phyloP scores from a whole-genome alignment of 2,113 vertebrate genomes.

The Porphyrio hochstetteri region DNA sequence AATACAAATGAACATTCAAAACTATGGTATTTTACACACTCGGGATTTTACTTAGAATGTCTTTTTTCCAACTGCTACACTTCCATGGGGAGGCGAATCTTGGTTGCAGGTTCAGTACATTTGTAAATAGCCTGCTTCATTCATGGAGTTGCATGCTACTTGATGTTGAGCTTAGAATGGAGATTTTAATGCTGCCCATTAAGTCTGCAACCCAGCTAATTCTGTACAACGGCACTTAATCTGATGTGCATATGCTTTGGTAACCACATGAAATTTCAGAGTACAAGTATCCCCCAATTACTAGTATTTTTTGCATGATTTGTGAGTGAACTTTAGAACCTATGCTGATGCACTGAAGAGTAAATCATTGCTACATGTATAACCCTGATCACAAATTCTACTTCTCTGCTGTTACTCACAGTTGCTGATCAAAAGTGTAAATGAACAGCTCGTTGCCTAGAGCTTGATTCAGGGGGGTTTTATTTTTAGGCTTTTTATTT shows the following conservation, averaged over 20 bases:
- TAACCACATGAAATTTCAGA: neutral
- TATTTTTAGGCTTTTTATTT: neutral
- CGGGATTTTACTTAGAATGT: neutral
- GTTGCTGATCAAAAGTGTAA: neutral
- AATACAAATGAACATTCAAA: neutral
- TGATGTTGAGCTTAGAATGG: neutral
- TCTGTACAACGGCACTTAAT: conserved; percentile 5
- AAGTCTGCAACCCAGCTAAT: neutral
- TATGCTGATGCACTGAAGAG: neutral
- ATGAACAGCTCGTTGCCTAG: neutral
- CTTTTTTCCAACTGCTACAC: neutral
- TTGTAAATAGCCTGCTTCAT: neutral
- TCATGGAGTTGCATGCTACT: neutral
- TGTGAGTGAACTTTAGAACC: neutral
- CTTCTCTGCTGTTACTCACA: conserved; percentile 9
- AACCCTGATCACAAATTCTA: conserved; percentile 4
- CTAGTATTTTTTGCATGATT: neutral
- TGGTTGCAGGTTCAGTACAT: neutral
- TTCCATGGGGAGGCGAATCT: neutral
- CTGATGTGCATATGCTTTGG: neutral
- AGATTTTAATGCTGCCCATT: neutral
- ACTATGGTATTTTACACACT: neutral
- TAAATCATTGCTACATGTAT: conserved; percentile 1
- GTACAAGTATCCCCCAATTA: neutral
- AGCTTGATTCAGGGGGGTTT: neutral